Evolutionary conservation across 2,797 vertebrate species (phyloP).

Genomic region (Chloroceryle amazona): DNA sequence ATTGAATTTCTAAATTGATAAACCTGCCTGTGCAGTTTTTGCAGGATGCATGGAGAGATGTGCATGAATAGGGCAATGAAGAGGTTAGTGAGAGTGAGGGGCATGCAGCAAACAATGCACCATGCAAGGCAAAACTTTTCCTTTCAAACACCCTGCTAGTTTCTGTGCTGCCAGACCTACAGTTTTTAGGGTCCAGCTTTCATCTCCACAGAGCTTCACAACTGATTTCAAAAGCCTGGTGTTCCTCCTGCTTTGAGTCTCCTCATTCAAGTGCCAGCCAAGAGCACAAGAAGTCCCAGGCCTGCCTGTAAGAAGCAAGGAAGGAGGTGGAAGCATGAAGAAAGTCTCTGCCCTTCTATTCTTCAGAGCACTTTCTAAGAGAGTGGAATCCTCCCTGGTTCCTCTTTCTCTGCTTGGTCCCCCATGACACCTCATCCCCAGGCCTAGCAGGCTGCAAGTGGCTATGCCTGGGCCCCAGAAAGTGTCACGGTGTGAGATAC

Average conservation of each 20-base stretch:
- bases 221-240: neutral
- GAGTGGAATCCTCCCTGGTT: fast-evolving
- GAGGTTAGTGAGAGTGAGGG: neutral
- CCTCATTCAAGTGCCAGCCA: neutral
- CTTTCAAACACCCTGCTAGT: neutral
- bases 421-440: neutral
- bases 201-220: neutral
- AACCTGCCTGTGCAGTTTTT: neutral
- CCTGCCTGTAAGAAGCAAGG: neutral
- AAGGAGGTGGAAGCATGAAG: neutral
- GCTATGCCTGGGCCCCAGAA: neutral
- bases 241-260: neutral
- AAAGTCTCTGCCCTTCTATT: neutral
- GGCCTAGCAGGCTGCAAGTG: neutral
- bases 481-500: neutral
- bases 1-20: neutral
- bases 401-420: neutral
- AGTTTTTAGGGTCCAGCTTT: neutral
- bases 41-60: neutral
- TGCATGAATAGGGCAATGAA: neutral
- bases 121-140: neutral
- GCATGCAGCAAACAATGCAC: neutral
- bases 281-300: neutral
- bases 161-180: neutral
- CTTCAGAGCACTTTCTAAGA: neutral